Base-by-base conservation (phyloP, 1,140 invertebrate species). In the Vanessa tameamea region DNA sequence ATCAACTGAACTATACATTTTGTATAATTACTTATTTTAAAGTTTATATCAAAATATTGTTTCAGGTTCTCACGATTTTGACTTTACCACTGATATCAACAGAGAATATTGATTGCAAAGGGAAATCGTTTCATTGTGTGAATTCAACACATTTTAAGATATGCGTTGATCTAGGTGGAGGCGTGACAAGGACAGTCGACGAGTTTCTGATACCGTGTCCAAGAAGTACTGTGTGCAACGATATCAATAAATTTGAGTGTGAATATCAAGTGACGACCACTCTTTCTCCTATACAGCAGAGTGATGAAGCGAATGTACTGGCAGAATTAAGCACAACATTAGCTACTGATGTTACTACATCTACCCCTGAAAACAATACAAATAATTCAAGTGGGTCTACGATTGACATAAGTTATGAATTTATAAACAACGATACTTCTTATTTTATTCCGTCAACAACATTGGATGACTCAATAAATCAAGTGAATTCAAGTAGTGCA, bases 71-170 rank as follows among this genome's bases (percentile, higher is more conserved):
- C 13, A 43, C 75, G 47, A 64, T 76, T 72, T 64, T 87, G 16
- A 69, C 73, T 65, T 61, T 76, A 73, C 50, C 64, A 26, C 50
- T 63, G 12, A 48, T 66, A 53, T 7, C 64, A 69, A 66, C 80
- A 31, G 72, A 72, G 48, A 86, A 89, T 70, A 78, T 88, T 64
- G 83, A 93, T 80, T 93, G 92, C 77, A 69, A 81, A 68, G 90
- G 90, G 71, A 93, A 87, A 83, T 81, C 87, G 50, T 93, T 93
- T 77, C 84, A 90, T 63, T 93, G 92, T 65, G 73, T 87, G 20
- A 92, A 93, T 80, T 80, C 87, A 59, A 93, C 90, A 51, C 88
- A 92, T 82, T 93, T 93, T 70, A 89, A 88, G 82, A 91, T 93
- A 80, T 93, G 92, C 70, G 89, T 93, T 16, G 91, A 93, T 75